A percentile compares a stretch with the other conserved stretches of the same genome.
These are phyloP conservation scores for Clarias macrocephalus DNA, from an alignment of 2,113 vertebrate genomes.

Conservation along the genomic window DNA sequence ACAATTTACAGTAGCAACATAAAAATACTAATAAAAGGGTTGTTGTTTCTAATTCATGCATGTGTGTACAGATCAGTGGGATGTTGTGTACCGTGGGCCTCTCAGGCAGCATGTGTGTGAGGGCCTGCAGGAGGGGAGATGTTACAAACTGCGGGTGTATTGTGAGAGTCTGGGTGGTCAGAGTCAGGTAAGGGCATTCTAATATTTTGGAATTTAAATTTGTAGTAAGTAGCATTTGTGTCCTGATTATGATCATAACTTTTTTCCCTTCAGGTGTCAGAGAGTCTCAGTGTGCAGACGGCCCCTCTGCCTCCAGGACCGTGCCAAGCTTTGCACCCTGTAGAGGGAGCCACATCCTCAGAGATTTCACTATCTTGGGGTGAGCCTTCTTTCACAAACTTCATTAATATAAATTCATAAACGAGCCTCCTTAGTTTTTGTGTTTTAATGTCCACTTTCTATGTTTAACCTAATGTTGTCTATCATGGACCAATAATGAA, in stretches of 20 bases:
- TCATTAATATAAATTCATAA: not conserved
- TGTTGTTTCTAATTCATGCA: not conserved
- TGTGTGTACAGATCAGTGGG: constrained; percentile 62
- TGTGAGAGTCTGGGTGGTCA: constrained; percentile 71
- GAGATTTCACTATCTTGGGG: constrained; percentile 72
- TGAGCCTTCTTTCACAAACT: constrained; percentile 53
- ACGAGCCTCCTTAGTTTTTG: not conserved
- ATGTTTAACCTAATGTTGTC: not conserved
- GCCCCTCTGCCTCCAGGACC: constrained; percentile 69
- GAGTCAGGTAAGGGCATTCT: constrained; percentile 68
- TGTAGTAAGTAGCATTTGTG: not conserved
- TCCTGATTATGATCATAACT: not conserved
- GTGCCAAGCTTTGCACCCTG: constrained; percentile 57
- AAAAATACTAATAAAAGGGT: not conserved
- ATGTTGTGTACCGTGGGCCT: constrained; percentile 67
- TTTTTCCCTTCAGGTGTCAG: constrained; percentile 68
- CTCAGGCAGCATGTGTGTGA: constrained; percentile 72
- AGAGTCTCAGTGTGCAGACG: constrained; percentile 68
- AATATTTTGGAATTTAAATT: not conserved
- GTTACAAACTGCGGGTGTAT: constrained; percentile 72
- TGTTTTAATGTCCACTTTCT: not conserved
- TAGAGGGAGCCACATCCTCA: constrained; percentile 68
- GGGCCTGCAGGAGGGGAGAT: constrained; percentile 71
- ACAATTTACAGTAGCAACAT: not conserved
- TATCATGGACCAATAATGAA: not conserved